Evolutionary conservation across 2,888 invertebrate genomes (phyloP).

Genomic region (Caenorhabditis sp.): DNA sequence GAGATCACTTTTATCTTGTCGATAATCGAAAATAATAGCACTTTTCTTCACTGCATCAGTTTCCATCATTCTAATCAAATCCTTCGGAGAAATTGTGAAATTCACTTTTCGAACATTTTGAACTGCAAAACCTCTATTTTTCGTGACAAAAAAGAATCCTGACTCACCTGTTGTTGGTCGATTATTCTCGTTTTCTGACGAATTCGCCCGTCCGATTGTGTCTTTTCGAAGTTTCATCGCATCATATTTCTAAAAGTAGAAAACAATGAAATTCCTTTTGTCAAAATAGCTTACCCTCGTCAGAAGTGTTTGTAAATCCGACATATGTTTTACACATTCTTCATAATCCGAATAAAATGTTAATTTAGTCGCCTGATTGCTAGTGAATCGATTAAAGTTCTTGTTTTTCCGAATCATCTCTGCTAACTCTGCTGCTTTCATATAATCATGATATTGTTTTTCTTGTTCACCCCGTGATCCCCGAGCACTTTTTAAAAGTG

Average conservation of each 20-base stretch:
- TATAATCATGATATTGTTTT: conserved; percentile 19
- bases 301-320: conserved; percentile 16
- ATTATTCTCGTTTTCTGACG: neutral
- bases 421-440: conserved; percentile 22
- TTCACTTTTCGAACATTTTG: conserved; percentile 4
- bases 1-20: conserved; percentile 21
- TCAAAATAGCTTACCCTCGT: conserved; percentile 15
- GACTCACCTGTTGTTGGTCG: neutral
- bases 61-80: conserved; percentile 36
- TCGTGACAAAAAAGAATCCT: neutral
- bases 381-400: neutral
- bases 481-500: conserved; percentile 4
- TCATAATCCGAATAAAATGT: conserved; percentile 6
- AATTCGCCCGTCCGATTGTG: conserved; percentile 9
- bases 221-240: conserved; percentile 5
- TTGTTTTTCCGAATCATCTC: conserved; percentile 8
- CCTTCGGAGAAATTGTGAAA: conserved; percentile 30
- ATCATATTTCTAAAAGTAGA: conserved; percentile 34
- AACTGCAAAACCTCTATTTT: neutral
- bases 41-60: conserved; percentile 29
- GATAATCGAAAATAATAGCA: conserved; percentile 36
- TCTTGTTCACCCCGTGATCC: conserved; percentile 33
- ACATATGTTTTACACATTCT: conserved; percentile 6
- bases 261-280: no score
- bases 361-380: conserved; percentile 5